phyloP scores from a whole-genome alignment of 2,113 vertebrate genomes.

The Campylomormyrus numenius region DNA sequence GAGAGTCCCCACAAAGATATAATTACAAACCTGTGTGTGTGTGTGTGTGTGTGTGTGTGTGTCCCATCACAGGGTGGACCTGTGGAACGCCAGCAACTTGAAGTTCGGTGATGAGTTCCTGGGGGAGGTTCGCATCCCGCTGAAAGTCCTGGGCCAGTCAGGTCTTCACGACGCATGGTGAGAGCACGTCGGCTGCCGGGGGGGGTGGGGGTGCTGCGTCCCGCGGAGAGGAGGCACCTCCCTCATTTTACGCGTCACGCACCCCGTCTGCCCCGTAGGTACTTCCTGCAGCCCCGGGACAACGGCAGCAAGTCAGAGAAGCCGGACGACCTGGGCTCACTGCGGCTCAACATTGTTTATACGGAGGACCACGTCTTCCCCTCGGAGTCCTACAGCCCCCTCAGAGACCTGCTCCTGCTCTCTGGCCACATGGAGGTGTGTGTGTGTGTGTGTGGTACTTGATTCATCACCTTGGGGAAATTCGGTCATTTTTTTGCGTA shows the following conservation, averaged over 20 bases:
- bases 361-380: conserved; percentile 96
- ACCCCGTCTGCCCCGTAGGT: conserved; percentile 58
- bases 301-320: conserved; percentile 84
- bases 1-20: too few species aligned
- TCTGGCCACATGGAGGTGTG: conserved; percentile 80
- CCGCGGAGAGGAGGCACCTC: background rate
- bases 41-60: background rate
- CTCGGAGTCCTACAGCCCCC: conserved; percentile 80
- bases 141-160: conserved; percentile 79
- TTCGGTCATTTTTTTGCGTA: background rate
- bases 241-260: background rate
- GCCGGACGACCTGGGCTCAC: conserved; percentile 86
- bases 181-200: conserved; percentile 15
- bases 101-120: conserved; percentile 97
- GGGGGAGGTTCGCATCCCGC: conserved; percentile 81
- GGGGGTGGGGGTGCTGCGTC: background rate
- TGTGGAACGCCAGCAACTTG: conserved; percentile 96
- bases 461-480: background rate
- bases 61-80: conserved; percentile 72
- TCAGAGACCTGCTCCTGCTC: conserved; percentile 80
- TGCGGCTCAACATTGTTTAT: conserved; percentile 93
- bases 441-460: background rate
- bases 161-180: conserved; percentile 89
- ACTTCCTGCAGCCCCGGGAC: conserved; percentile 92
- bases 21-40: background rate